Evolutionary conservation across 2,797 vertebrate genomes (phyloP).

Genomic region (Anolis apletophallus): DNA sequence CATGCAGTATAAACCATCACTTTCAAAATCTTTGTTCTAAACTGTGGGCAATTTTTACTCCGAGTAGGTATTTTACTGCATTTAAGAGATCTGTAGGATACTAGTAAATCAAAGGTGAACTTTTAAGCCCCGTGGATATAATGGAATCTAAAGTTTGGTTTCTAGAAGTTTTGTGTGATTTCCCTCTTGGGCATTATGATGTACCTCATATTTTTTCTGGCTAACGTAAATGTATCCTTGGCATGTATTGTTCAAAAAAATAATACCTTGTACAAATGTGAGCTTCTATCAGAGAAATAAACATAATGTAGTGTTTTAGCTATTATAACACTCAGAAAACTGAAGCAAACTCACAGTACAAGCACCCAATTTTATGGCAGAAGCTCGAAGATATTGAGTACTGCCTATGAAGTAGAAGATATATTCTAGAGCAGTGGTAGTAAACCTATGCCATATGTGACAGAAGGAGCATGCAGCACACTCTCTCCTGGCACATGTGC

Average conservation of each 20-base stretch:
- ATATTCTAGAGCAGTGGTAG: not conserved
- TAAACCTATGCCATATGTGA: no score
- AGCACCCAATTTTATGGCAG: slow-evolving; percentile 41
- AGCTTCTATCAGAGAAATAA: slow-evolving; percentile 21
- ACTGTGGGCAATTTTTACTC: slow-evolving; percentile 76
- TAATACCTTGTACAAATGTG: not conserved
- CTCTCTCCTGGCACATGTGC: no score
- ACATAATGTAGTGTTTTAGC: slow-evolving; percentile 30
- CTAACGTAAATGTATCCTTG: slow-evolving; percentile 36
- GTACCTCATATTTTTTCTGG: slow-evolving; percentile 50
- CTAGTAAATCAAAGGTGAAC: slow-evolving; percentile 72
- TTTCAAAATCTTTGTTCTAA: slow-evolving; percentile 79
- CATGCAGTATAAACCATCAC: slow-evolving; percentile 76
- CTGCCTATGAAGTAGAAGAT: slow-evolving; percentile 50
- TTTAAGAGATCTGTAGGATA: slow-evolving; percentile 78
- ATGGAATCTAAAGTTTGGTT: slow-evolving; percentile 76
- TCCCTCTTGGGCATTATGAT: slow-evolving; percentile 54
- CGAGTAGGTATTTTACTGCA: slow-evolving; percentile 72
- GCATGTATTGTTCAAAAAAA: slow-evolving; percentile 44
- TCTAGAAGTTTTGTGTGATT: slow-evolving; percentile 64
- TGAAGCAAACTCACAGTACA: slow-evolving; percentile 60
- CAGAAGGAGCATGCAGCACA: no score
- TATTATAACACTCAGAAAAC: slow-evolving; percentile 56
- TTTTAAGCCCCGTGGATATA: slow-evolving; percentile 62
- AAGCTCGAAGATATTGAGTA: slow-evolving; percentile 65